Conservation (phyloP, 2,888 invertebrate genomes). For the Sisyra nigra region DNA sequence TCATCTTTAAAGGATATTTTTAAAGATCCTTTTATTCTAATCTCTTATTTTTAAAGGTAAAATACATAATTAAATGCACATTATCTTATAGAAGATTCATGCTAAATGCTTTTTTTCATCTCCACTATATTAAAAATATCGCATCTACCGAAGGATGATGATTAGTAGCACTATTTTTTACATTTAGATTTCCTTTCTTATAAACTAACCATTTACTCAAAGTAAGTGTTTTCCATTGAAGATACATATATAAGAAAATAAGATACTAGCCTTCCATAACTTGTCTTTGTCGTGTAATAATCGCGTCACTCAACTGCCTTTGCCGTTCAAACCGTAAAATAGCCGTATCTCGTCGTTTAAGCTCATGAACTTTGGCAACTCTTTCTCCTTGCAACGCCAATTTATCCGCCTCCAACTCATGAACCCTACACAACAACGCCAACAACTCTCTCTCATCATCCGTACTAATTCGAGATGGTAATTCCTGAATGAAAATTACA, state of each 20-base stretch:
- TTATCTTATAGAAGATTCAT: too few species aligned
- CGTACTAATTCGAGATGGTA: slow-evolving; percentile 69
- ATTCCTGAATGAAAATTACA: slow-evolving; percentile 36
- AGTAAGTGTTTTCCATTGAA: too few species aligned
- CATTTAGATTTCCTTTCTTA: not conserved
- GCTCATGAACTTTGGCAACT: slow-evolving; percentile 71
- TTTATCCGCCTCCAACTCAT: slow-evolving; percentile 88
- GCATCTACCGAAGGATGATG: too few species aligned
- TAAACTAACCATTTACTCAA: too few species aligned
- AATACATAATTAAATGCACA: too few species aligned
- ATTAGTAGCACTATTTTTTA: not conserved
- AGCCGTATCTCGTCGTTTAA: slow-evolving; percentile 68
- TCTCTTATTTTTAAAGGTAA: too few species aligned
- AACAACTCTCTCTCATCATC: slow-evolving; percentile 83
- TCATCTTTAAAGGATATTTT: too few species aligned
- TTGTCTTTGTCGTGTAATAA: slow-evolving; percentile 73
- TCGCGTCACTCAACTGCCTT: slow-evolving; percentile 75
- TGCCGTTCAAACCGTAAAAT: slow-evolving; percentile 71
- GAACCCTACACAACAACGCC: slow-evolving; percentile 76
- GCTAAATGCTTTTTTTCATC: too few species aligned
- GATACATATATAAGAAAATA: not conserved
- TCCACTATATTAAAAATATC: too few species aligned
- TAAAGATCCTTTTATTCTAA: too few species aligned
- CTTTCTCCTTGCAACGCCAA: slow-evolving; percentile 80
- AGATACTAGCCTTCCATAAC: slow-evolving; percentile 55